A percentile compares a stretch with the other conserved stretches of the same genome.
Conservation (phyloP, 2,888 invertebrate genomes). For the Epirrita christyi region DNA sequence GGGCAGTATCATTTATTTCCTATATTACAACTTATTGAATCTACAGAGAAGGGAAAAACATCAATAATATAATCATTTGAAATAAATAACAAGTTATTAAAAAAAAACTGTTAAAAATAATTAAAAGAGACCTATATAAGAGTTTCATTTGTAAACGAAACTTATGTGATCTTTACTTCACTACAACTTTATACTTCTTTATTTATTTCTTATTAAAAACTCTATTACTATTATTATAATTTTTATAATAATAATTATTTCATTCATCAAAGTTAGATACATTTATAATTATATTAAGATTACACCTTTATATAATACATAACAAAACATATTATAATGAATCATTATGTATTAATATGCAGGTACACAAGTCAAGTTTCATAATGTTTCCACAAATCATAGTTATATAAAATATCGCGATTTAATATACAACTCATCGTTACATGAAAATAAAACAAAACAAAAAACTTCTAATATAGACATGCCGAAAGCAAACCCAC, state of each 20-base stretch:
- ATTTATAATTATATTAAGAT: slow-evolving; percentile 77
- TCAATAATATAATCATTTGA: slow-evolving; percentile 83
- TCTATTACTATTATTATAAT: slow-evolving; percentile 83
- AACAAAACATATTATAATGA: slow-evolving; percentile 48
- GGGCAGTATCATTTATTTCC: slow-evolving; percentile 80
- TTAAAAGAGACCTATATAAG: slow-evolving; percentile 71
- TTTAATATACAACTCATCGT: slow-evolving; percentile 30
- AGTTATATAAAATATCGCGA: slow-evolving; percentile 37
- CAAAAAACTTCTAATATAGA: slow-evolving; percentile 42
- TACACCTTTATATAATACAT: slow-evolving; percentile 64
- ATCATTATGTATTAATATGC: slow-evolving; percentile 52
- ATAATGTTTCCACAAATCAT: slow-evolving; percentile 43
- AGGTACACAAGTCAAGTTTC: slow-evolving; percentile 50
- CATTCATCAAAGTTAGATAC: slow-evolving; percentile 80
- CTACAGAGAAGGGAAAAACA: slow-evolving; percentile 77
- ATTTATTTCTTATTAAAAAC: slow-evolving; percentile 83
- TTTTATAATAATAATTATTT: slow-evolving; percentile 82
- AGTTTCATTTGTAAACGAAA: slow-evolving; percentile 68
- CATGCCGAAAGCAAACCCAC: slow-evolving; percentile 61
- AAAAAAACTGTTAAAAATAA: slow-evolving; percentile 81
- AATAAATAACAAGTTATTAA: slow-evolving; percentile 83
- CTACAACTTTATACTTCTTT: slow-evolving; percentile 78
- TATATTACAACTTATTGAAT: slow-evolving; percentile 80
- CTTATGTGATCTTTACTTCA: slow-evolving; percentile 72
- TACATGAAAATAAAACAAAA: slow-evolving; percentile 47